A percentile compares a stretch with the other conserved stretches of the same genome.
These are phyloP conservation scores for Centruroides vittatus DNA, from an alignment of 1,140 invertebrate genomes.

Conservation along the genomic window DNA sequence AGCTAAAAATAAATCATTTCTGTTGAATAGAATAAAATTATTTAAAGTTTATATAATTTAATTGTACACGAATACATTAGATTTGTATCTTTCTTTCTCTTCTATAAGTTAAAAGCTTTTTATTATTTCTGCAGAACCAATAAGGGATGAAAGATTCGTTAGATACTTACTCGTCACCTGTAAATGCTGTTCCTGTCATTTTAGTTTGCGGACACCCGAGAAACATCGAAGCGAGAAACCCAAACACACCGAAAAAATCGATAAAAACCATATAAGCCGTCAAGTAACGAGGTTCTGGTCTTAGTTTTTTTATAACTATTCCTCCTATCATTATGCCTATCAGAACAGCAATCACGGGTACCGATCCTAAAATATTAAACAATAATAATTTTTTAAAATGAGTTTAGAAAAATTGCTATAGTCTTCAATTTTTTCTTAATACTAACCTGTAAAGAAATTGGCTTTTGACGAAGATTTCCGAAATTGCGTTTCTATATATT, in stretches of 20 bases:
- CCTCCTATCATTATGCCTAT: conserved; percentile 52
- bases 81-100: too few relatives aligned
- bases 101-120: too few relatives aligned
- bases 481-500: conserved; percentile 60
- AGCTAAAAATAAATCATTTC: too few relatives aligned
- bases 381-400: not conserved
- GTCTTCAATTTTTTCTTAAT: not conserved
- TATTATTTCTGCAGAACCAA: not conserved
- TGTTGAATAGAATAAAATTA: too few relatives aligned
- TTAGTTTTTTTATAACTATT: conserved; percentile 50
- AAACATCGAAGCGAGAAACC: conserved; percentile 49
- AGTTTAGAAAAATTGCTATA: not conserved
- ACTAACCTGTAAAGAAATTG: conserved; percentile 25
- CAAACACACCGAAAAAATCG: conserved; percentile 43
- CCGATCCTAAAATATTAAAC: conserved; percentile 19
- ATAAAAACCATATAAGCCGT: conserved; percentile 56
- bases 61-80: too few relatives aligned
- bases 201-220: conserved; percentile 40
- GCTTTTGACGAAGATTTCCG: conserved; percentile 51
- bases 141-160: not conserved
- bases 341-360: conserved; percentile 51
- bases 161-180: not conserved
- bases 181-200: conserved; percentile 3
- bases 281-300: conserved; percentile 48
- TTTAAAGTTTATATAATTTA: too few relatives aligned